phyloP scores from a whole-genome alignment of 1,140 invertebrate species.

The Brachystomella parvula region DNA sequence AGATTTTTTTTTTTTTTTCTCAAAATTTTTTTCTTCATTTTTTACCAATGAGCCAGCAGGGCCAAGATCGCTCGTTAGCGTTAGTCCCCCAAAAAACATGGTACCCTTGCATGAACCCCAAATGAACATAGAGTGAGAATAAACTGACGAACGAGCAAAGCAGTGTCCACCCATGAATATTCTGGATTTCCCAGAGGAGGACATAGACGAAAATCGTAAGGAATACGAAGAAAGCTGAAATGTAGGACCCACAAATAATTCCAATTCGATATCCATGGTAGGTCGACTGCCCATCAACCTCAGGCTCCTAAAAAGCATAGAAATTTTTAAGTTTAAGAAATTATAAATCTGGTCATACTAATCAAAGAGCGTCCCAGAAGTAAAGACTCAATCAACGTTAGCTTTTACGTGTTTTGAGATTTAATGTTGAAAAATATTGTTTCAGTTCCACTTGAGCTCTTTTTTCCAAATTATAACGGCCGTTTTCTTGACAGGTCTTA shows the following conservation, averaged over 20 bases:
- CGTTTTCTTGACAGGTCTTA: too few relatives aligned
- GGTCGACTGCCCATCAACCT: not conserved
- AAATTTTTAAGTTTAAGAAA: not conserved
- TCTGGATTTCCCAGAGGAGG: slow-evolving; percentile 36
- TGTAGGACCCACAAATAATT: not conserved
- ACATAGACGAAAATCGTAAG: slow-evolving; percentile 30
- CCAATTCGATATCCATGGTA: not conserved
- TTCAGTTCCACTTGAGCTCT: too few relatives aligned
- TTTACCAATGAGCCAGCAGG: slow-evolving; percentile 1
- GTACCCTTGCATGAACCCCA: slow-evolving; percentile 1
- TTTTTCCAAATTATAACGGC: too few relatives aligned
- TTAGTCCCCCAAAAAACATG: not conserved
- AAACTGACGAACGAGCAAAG: slow-evolving; percentile 5
- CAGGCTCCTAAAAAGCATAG: not conserved
- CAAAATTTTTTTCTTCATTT: too few relatives aligned
- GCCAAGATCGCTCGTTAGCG: not conserved
- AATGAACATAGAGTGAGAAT: slow-evolving; percentile 1
- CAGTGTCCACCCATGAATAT: slow-evolving; percentile 28
- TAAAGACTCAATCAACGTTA: too few relatives aligned
- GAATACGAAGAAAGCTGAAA: slow-evolving; percentile 26
- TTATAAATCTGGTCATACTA: not conserved
- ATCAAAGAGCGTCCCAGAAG: too few relatives aligned
- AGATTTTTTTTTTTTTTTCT: too few relatives aligned
- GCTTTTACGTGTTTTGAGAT: too few relatives aligned
- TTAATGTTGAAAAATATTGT: too few relatives aligned